Base-by-base conservation (phyloP, 2,113 vertebrate genomes). In the Thinocorus orbignyianus region DNA sequence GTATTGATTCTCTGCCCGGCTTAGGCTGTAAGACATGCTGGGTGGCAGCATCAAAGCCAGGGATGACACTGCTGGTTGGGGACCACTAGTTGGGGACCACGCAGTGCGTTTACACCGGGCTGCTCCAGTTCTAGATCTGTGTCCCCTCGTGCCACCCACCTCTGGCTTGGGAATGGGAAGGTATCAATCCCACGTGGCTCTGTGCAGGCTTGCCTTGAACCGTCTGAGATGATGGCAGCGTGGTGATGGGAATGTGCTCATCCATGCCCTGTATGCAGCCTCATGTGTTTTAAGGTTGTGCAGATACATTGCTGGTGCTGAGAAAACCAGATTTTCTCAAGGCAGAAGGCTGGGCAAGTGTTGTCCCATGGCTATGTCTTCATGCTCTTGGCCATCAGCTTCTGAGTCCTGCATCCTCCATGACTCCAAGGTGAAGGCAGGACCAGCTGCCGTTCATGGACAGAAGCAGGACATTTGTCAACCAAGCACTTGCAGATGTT, bases 1-100 rank as follows among this genome's bases (percentile, higher is more conserved):
- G 80, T 58, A 76, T 35, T 77, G 15, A 24, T 20, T 54, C n/a
- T 81, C 18, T 61, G 51, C 18, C 39, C 26, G 14, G 60, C 6
- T 49, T 7, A 64, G 55, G 28, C 46, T 60, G 33, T n/a, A 52
- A 71, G 55, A 61, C 13, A 11, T 0, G 2, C 44, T 8, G 8
- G 30, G 4, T 24, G 55, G 39, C 49, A 70, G 64, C 80, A 31
- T 20, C 54, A 28, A 81, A 13, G 52, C 57, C 42, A 30, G 41
- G 23, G 28, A 2, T 26, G 52, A 71, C 55, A 4, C 37, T 89
- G 44, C 31, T 70, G 5, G 0, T 15, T 0, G 1, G 33, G 54
- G 33, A 31, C 22, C 9, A 1, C 0, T 69, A 4, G 0, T 15
- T 0, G 1, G 33, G 54, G 33, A 31, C 22, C 9, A 1, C 0